These are phyloP conservation scores for Cyclophora punctaria DNA, from an alignment of 2,888 invertebrate genomes.

Conservation along the genomic window DNA sequence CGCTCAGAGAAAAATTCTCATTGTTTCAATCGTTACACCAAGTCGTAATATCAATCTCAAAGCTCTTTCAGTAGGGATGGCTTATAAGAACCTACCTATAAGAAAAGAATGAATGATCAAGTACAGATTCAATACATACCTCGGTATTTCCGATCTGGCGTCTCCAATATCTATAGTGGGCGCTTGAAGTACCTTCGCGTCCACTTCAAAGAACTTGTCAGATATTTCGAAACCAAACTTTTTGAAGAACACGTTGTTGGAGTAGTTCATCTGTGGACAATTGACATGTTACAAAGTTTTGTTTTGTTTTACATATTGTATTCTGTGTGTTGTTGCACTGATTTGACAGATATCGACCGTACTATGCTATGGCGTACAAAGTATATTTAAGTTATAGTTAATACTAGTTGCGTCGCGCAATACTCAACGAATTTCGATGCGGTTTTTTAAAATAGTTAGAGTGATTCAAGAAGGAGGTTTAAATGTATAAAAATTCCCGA, in stretches of 20 bases:
- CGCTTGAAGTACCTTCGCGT: slow-evolving; percentile 85
- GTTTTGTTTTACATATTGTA: too few species aligned
- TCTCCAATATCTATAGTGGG: slow-evolving; percentile 81
- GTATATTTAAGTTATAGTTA: background rate
- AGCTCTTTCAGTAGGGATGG: too few species aligned
- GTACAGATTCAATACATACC: slow-evolving; percentile 3
- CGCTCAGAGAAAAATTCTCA: too few species aligned
- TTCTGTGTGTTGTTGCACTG: background rate
- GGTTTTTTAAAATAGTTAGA: too few species aligned
- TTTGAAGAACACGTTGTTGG: slow-evolving; percentile 68
- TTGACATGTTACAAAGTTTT: too few species aligned
- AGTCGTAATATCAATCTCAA: too few species aligned
- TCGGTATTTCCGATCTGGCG: slow-evolving; percentile 22
- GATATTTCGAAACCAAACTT: slow-evolving; percentile 89
- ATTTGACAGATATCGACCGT: background rate
- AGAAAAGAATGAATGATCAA: too few species aligned
- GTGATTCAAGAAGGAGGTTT: too few species aligned
- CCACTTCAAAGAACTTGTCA: slow-evolving; percentile 82
- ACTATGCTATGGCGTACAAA: background rate
- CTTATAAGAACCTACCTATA: too few species aligned
- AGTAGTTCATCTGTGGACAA: slow-evolving; percentile 53
- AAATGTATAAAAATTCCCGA: too few species aligned
- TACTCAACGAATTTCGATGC: too few species aligned
- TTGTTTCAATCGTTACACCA: too few species aligned
- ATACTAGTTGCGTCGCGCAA: background rate